Conservation (phyloP, 2,113 vertebrate species). For the Centropristis striata region DNA sequence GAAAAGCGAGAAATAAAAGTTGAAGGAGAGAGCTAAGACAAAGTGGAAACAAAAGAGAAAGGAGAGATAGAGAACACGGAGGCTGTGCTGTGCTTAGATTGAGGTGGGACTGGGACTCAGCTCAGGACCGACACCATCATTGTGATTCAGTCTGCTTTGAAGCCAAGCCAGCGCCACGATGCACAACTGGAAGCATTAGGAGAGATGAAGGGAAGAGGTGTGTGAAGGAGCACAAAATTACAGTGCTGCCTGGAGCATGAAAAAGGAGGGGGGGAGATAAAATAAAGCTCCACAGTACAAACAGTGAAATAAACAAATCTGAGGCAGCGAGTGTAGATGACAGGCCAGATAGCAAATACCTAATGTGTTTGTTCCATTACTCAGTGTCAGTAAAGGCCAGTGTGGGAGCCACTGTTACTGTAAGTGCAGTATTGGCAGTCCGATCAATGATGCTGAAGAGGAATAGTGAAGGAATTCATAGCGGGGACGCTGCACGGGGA, state of each 20-base stretch:
- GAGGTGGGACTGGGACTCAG: slow-evolving; percentile 69
- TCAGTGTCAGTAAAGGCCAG: slow-evolving; percentile 63
- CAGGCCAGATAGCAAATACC: slow-evolving; percentile 64
- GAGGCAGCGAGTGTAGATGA: slow-evolving; percentile 44
- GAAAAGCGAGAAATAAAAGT: slow-evolving; percentile 12
- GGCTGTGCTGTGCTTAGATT: slow-evolving; percentile 54
- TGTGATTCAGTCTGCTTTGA: slow-evolving; percentile 70
- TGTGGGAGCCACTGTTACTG: slow-evolving; percentile 62
- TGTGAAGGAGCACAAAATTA: slow-evolving; percentile 69
- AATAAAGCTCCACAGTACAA: slow-evolving; percentile 55
- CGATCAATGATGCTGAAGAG: slow-evolving; percentile 73
- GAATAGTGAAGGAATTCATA: slow-evolving; percentile 64
- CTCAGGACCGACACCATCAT: slow-evolving; percentile 56
- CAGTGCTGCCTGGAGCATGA: slow-evolving; percentile 48
- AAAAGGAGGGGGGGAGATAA: slow-evolving; percentile 13
- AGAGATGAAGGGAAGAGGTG: slow-evolving; percentile 65
- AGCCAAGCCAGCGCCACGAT: slow-evolving; percentile 52
- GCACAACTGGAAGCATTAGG: slow-evolving; percentile 70
- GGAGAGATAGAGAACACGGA: slow-evolving; percentile 14
- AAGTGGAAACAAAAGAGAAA: slow-evolving; percentile 49
- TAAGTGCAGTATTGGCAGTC: slow-evolving; percentile 76
- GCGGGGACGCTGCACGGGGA: neutral
- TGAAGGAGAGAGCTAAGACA: slow-evolving; percentile 40
- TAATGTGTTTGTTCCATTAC: slow-evolving; percentile 72
- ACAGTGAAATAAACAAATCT: slow-evolving; percentile 66